Percentiles rank a stretch among this genome's conserved stretches.
These are phyloP conservation scores for Eupithecia dodoneata DNA, from an alignment of 2,888 invertebrate genomes.

Conservation along the genomic window DNA sequence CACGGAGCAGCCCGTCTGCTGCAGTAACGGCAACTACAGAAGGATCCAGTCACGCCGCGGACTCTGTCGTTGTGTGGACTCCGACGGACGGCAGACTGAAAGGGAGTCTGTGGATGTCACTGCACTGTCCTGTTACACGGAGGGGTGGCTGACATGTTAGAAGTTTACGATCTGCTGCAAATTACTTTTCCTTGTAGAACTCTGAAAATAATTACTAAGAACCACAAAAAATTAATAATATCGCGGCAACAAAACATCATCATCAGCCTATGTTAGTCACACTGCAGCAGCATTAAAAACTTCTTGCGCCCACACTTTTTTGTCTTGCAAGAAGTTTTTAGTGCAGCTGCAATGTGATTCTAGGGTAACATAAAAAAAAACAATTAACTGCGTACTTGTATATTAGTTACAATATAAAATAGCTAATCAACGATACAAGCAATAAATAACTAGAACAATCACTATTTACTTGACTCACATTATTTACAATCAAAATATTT, in stretches of 20 bases:
- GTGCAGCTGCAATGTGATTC: neutral
- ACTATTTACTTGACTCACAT: constrained; percentile 69
- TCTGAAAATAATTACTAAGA: too few species aligned
- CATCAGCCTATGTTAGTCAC: too few species aligned
- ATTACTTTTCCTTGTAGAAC: too few species aligned
- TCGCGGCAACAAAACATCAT: too few species aligned
- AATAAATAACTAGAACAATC: constrained; percentile 80
- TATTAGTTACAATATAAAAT: constrained; percentile 77
- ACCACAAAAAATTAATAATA: too few species aligned
- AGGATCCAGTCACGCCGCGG: constrained; percentile 85
- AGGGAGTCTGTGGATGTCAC: constrained; percentile 64
- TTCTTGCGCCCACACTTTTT: too few species aligned
- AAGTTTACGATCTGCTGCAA: too few species aligned
- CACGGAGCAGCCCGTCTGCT: constrained; percentile 82
- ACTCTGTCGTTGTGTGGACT: constrained; percentile 86
- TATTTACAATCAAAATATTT: constrained; percentile 60
- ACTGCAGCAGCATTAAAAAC: too few species aligned
- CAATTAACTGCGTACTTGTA: constrained; percentile 68
- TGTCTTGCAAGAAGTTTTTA: neutral
- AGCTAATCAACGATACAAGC: constrained; percentile 77
- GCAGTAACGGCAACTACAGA: constrained; percentile 86
- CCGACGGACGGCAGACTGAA: constrained; percentile 82
- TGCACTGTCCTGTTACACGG: constrained; percentile 54
- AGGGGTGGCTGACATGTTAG: constrained; percentile 68
- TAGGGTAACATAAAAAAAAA: constrained; percentile 51